Percentiles rank a stretch among this genome's conserved stretches.
These are phyloP conservation scores for Trididemnum miniatum DNA, from an alignment of 23 tunicate species.

Conservation along the genomic window DNA sequence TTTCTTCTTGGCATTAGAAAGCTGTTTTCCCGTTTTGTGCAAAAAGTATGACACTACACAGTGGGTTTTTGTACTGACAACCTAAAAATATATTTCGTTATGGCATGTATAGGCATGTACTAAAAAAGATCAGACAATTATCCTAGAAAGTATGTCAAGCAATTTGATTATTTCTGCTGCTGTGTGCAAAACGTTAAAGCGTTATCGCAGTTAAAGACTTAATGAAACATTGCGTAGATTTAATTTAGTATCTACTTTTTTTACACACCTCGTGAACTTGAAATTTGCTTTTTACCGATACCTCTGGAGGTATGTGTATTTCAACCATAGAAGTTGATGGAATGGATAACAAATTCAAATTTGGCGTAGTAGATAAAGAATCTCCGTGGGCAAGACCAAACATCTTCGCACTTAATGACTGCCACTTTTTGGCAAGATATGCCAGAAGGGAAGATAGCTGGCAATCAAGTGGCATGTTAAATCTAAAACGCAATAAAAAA, in stretches of 20 bases:
- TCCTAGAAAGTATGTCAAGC: too few relatives aligned
- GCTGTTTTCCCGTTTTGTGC: slow-evolving; percentile 43
- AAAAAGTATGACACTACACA: slow-evolving; percentile 67
- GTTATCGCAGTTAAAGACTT: too few relatives aligned
- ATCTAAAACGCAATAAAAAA: slow-evolving; percentile 23
- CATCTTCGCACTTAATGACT: slow-evolving; percentile 52
- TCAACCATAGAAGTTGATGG: not conserved
- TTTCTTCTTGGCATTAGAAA: slow-evolving; percentile 10
- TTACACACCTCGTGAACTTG: slow-evolving; percentile 68
- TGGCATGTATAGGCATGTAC: not conserved
- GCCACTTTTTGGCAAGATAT: slow-evolving; percentile 59
- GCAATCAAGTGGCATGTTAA: slow-evolving; percentile 47
- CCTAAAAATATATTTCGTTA: slow-evolving; percentile 4
- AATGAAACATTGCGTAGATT: too few relatives aligned
- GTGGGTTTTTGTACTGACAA: slow-evolving; percentile 46
- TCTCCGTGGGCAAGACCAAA: slow-evolving; percentile 39
- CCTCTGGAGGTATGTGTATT: slow-evolving; percentile 65
- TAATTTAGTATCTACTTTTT: too few relatives aligned
- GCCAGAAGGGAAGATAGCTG: slow-evolving; percentile 47
- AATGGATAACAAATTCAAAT: not conserved
- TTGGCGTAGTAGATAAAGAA: not conserved
- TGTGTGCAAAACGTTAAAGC: too few relatives aligned
- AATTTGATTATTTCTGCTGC: too few relatives aligned
- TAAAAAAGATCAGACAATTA: too few relatives aligned
- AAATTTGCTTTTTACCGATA: slow-evolving; percentile 47